Percentiles rank a stretch among this genome's conserved stretches.
Conservation (phyloP, 2,113 vertebrate species). For the Apodemus sylvaticus region DNA sequence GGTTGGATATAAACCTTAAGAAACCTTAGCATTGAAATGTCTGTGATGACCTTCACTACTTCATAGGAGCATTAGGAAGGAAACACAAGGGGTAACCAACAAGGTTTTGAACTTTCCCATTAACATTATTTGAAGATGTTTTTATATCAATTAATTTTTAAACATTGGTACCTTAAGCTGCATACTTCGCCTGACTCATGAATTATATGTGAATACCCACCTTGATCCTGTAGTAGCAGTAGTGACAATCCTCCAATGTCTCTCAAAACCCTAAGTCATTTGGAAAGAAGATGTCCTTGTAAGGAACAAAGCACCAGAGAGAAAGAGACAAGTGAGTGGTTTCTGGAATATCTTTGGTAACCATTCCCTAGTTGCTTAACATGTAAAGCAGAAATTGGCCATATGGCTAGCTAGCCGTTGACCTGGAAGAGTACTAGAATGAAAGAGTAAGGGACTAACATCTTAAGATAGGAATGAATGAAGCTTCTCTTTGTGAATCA, state of each 20-base stretch:
- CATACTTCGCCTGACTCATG: not conserved
- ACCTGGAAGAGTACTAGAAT: slow-evolving; percentile 38
- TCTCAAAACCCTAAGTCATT: slow-evolving; percentile 45
- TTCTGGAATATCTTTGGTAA: slow-evolving; percentile 20
- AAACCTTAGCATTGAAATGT: slow-evolving; percentile 30
- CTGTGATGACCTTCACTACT: slow-evolving; percentile 3
- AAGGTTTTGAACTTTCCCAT: slow-evolving; percentile 36
- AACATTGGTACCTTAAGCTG: not conserved
- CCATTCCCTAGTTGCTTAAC: slow-evolving; percentile 31
- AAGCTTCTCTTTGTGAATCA: slow-evolving; percentile 35
- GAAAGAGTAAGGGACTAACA: slow-evolving; percentile 18
- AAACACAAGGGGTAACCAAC: not conserved
- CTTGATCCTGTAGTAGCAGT: not conserved
- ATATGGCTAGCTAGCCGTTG: slow-evolving; percentile 12
- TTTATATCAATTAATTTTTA: slow-evolving; percentile 14
- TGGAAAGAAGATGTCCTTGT: slow-evolving; percentile 42
- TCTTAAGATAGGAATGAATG: slow-evolving; percentile 22
- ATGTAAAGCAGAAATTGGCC: slow-evolving; percentile 34
- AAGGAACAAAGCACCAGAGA: slow-evolving; percentile 43
- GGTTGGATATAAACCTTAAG: slow-evolving; percentile 17
- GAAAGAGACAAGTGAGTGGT: slow-evolving; percentile 5
- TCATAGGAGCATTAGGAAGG: slow-evolving; percentile 22
- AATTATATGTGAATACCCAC: not conserved
- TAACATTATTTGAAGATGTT: slow-evolving; percentile 14
- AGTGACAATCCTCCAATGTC: slow-evolving; percentile 14